Base-by-base conservation (phyloP, 2,113 vertebrate genomes). In the Daphoenositta chrysoptera region DNA sequence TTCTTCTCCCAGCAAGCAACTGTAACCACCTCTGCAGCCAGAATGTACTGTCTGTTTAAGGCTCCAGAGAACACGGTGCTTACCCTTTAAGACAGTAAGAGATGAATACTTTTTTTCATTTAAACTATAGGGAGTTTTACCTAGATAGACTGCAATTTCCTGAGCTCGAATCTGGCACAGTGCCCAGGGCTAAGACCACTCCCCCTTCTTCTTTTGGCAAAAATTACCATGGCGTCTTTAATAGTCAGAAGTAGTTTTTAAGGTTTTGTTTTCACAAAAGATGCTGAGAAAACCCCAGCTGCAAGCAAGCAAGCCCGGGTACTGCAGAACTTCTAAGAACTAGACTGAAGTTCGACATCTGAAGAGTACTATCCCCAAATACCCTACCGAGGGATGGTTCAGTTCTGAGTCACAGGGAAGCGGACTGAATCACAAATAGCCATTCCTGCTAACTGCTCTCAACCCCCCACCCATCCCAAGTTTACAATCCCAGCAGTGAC, bases 121-220 rank as follows among this genome's bases (percentile, higher is more conserved):
- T 93, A 83, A 95, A 95, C 90, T 96, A 96, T 83, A 94, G 94
- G 93, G 90, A 96, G 88, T 96, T 95, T 93, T 97, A 97, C 91
- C 94, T 96, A 96, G 93, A 97, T 91, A 94, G 95, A 96, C 87
- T 94, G 95, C 91, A 96, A 97, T 97, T 97, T 96, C 96, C 96
- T 96, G 96, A 95, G 92, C 88, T 90, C 6, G 3, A 90, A 73
- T 66, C 88, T 96, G 96, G 96, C 96, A 93, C 83, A 78, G 76
- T 64, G 93, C 93, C 96, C 92, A 28, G 95, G 83, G 64, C 93
- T 92, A 87, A 93, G 94, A 95, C 92, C 88, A 90, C 94, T 84
- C 69, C 90, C 66, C 66, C 58, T 61, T 16, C 73, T 94, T 68
- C 79, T 90, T 94, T 89, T 72, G 83, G 83, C 81, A 96, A 91